phyloP scores from a whole-genome alignment of 2,888 invertebrate species.

The Tipula confusa region DNA sequence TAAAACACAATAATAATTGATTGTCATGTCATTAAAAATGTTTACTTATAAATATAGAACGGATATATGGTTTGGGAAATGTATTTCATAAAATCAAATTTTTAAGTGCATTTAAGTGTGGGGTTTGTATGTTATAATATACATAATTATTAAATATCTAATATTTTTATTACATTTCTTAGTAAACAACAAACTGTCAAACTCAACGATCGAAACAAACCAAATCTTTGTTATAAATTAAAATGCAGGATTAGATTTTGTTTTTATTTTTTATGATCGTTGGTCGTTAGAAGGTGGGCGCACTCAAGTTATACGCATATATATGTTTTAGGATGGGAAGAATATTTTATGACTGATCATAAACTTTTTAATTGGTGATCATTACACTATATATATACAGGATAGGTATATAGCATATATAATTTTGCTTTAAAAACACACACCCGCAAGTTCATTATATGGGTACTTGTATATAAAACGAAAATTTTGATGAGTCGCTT shows the following conservation, averaged over 20 bases:
- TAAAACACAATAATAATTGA: background rate
- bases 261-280: background rate
- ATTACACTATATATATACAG: background rate
- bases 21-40: constrained; percentile 20
- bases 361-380: background rate
- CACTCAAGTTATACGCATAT: background rate
- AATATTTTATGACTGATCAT: background rate
- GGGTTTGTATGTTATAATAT: background rate
- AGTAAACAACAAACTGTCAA: constrained; percentile 3
- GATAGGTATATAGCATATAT: background rate
- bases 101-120: background rate
- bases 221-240: background rate
- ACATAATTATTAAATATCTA: background rate
- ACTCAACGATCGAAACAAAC: background rate
- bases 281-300: background rate
- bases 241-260: background rate
- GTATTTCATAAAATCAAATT: background rate
- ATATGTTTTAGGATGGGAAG: background rate
- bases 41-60: background rate
- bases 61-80: background rate
- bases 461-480: background rate
- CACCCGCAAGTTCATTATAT: background rate
- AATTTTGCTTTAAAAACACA: background rate
- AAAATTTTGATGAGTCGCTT: background rate
- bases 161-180: background rate